phyloP scores from a whole-genome alignment of 2,113 vertebrate genomes.

The Numida meleagris region DNA sequence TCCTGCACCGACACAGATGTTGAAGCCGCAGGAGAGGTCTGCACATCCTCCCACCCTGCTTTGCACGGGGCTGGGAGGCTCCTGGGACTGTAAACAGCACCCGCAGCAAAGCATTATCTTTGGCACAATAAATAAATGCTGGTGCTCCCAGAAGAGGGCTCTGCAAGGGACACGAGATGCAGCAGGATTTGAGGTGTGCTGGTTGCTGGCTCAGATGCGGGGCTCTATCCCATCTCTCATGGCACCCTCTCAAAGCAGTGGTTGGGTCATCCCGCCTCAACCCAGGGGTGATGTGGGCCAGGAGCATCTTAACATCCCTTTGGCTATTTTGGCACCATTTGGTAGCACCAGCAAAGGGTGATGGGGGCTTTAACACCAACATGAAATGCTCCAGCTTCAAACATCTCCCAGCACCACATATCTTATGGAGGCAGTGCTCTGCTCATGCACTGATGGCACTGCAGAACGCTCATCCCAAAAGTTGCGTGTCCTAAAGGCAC shows the following conservation, averaged over 20 bases:
- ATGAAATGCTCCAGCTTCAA: neutral
- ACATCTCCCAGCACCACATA: neutral
- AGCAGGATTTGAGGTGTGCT: rapidly evolving
- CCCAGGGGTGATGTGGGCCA: rapidly evolving
- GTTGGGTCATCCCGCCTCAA: rapidly evolving
- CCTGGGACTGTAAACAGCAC: neutral
- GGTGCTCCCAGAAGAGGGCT: rapidly evolving
- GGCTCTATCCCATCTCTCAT: neutral
- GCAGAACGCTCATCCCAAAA: neutral
- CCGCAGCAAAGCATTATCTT: neutral
- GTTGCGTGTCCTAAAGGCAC: neutral
- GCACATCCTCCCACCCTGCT: rapidly evolving
- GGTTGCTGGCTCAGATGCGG: neutral
- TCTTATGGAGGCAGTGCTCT: rapidly evolving
- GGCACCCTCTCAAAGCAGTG: neutral
- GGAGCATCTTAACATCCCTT: neutral
- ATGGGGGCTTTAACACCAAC: neutral
- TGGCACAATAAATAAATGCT: constrained; percentile 40
- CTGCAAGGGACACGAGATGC: rapidly evolving
- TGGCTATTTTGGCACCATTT: neutral
- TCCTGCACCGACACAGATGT: neutral
- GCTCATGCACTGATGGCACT: rapidly evolving
- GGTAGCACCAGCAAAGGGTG: neutral
- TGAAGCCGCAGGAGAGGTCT: neutral
- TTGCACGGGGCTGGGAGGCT: neutral